Base-by-base conservation (phyloP, 2,797 vertebrate genomes). In the Anomalospiza imberbis region DNA sequence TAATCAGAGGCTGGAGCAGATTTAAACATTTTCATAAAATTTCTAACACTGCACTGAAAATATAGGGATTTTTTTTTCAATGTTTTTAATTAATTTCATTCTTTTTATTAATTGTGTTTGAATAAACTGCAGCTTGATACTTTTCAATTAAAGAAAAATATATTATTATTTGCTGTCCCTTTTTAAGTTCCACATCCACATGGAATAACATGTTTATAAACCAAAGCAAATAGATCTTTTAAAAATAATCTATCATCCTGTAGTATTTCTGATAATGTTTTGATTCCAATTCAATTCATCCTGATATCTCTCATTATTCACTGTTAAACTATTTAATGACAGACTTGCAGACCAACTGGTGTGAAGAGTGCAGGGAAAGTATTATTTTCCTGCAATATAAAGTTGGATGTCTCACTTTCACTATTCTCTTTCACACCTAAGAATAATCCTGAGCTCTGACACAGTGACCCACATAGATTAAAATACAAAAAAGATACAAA, bases 371-470 rank as follows among this genome's bases (percentile, higher is more conserved):
- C 88, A 95, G 91, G 91, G 95, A 96, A 98, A 98, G 94, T 97
- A 97, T 98, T 97, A 93, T 97, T 95, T 75, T 92, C 97, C 97
- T 97, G 95, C 95, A 97, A 98, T 89, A 91, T 93, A 93, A 97
- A 95, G 91, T 88, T 95, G 91, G 87, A 96, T 95, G 90, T 97
- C 93, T 98, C 88, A 89, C 95, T 97, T 93, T 98, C 88, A 89
- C 95, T 97, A 95, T 97, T 97, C 97, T 98, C 95, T 97, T 95
- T 94, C 96, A 95, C 96, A 97, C 92, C 88, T 91, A 95, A 95
- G 91, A 97, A 97, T 97, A 98, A 98, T 98, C 97, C 96, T 95
- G 92, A 96, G 96, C 97, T 98, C 97, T 97, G 96, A 92, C 89
- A 94, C 95, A 87, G 90, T 91, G 91, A 95, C 97, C 97, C 97